A percentile compares a stretch with the other conserved stretches of the same genome.
Conservation (phyloP, 2,113 vertebrate species). For the Oostethus manadensis region DNA sequence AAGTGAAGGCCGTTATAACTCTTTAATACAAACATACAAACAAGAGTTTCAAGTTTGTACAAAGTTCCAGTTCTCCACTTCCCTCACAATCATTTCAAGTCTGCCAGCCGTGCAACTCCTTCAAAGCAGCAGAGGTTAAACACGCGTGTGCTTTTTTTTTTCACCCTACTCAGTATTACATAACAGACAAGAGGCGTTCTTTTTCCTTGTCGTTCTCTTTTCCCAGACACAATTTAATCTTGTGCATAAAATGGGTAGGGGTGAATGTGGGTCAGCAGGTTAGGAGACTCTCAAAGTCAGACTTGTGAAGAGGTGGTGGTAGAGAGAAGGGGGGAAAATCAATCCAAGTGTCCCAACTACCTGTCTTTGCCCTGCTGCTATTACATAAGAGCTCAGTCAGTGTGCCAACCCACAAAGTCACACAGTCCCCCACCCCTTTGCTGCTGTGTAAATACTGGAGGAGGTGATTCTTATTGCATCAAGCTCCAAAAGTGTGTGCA, state of each 20-base stretch:
- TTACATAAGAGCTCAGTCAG: constrained; percentile 71
- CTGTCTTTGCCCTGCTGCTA: constrained; percentile 53
- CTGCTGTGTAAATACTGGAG: constrained; percentile 15
- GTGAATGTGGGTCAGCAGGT: constrained; percentile 78
- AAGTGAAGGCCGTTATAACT: too few species aligned
- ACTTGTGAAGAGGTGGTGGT: constrained; percentile 37
- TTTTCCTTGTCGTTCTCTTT: constrained; percentile 56
- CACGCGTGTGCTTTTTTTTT: constrained; percentile 41
- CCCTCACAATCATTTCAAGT: constrained; percentile 12
- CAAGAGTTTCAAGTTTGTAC: neutral
- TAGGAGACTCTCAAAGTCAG: constrained; percentile 72
- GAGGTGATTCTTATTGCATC: constrained; percentile 4
- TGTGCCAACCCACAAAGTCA: constrained; percentile 56
- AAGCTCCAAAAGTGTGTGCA: constrained; percentile 2
- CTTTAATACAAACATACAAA: too few species aligned
- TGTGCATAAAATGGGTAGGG: constrained; percentile 63
- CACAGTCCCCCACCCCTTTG: constrained; percentile 34
- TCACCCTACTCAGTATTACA: constrained; percentile 71
- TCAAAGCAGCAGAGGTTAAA: constrained; percentile 43
- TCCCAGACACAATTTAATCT: constrained; percentile 69
- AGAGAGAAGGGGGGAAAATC: constrained; percentile 42
- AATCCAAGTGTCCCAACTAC: constrained; percentile 57
- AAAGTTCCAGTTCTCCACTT: constrained; percentile 30
- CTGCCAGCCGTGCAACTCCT: constrained; percentile 33
- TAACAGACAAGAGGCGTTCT: constrained; percentile 65